Conservation (phyloP, 2,113 vertebrate species). For the Pelusios castaneus region DNA sequence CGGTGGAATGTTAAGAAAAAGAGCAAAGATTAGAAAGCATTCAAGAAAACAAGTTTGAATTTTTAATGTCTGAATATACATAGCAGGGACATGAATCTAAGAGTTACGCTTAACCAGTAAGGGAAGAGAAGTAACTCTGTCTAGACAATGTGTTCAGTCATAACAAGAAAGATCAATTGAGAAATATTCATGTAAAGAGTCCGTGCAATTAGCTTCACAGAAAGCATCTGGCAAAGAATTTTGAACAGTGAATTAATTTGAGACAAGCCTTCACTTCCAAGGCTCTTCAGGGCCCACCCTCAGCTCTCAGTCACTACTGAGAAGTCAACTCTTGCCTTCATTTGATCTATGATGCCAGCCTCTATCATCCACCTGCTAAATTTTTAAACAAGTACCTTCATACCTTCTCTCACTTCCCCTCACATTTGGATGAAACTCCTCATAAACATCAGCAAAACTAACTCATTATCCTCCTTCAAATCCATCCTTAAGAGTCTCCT, state of each 20-base stretch:
- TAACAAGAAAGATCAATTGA: slow-evolving; percentile 7
- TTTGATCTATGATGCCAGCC: neutral
- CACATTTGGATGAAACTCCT: neutral
- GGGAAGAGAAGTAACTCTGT: neutral
- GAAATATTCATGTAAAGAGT: neutral
- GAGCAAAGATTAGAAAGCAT: neutral
- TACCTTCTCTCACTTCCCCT: neutral
- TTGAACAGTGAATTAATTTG: neutral
- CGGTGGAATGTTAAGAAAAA: neutral
- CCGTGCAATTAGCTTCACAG: neutral
- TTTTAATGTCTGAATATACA: neutral
- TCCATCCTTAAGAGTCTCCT: neutral
- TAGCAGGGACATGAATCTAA: neutral
- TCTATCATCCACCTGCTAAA: neutral
- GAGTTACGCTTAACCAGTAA: neutral
- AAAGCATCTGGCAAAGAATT: slow-evolving; percentile 4
- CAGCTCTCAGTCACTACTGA: neutral
- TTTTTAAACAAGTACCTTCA: neutral
- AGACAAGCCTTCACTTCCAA: neutral
- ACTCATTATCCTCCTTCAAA: neutral
- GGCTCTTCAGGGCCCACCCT: neutral
- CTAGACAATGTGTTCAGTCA: neutral
- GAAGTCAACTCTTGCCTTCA: neutral
- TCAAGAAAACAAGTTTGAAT: neutral
- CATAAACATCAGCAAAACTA: neutral